Percentiles rank a stretch among this genome's conserved stretches.
phyloP scores from a whole-genome alignment of 2,113 vertebrate species.

The Eonycteris spelaea region DNA sequence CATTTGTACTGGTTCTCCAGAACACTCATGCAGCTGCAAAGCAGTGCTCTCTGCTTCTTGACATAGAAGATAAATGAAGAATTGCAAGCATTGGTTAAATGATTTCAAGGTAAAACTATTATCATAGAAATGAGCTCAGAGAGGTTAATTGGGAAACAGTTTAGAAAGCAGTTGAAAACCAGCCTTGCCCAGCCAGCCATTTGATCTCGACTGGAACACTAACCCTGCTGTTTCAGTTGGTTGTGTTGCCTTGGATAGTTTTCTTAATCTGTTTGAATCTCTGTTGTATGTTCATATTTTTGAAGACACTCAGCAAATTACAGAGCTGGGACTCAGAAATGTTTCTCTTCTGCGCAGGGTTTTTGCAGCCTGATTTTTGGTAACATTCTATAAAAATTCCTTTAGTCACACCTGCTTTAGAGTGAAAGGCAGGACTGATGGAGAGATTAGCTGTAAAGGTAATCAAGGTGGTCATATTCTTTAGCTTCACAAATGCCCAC shows the following conservation, averaged over 20 bases:
- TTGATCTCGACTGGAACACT: not conserved
- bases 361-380: not conserved
- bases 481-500: not conserved
- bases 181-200: not conserved
- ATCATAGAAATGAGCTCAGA: conserved; percentile 2
- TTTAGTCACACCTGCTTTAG: not conserved
- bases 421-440: not conserved
- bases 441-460: not conserved
- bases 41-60: not conserved
- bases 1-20: not conserved
- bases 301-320: not conserved
- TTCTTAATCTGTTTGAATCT: not conserved
- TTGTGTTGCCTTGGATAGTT: not conserved
- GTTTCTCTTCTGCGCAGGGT: not conserved
- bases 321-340: not conserved
- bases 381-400: not conserved
- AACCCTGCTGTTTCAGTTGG: not conserved
- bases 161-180: not conserved
- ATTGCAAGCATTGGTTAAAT: not conserved
- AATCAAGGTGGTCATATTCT: not conserved
- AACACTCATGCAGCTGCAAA: not conserved
- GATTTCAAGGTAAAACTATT: conserved; percentile 16
- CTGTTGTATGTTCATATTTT: not conserved
- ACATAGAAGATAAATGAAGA: not conserved
- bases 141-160: not conserved